Evolutionary conservation across 2,888 invertebrate genomes (phyloP), one percentile per base, ranked within the genome.

Genomic region (Drosophila pegasa): DNA sequence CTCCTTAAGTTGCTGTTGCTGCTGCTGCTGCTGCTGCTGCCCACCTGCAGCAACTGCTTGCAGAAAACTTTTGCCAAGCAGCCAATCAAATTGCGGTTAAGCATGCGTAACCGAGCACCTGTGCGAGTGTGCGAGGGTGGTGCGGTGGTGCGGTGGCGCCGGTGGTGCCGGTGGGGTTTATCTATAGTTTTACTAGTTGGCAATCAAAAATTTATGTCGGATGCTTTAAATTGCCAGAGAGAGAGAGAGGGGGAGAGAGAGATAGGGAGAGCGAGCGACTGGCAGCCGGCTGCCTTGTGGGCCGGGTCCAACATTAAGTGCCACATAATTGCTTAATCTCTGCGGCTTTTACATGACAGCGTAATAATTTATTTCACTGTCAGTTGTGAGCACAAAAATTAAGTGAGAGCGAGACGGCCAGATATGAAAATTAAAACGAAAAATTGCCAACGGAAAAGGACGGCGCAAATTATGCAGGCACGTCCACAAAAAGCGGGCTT

Each of bases 291-390:
- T 18, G 41, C 55, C 37, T 35, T 50, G 48, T 62, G 75, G 52
- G 61, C 45, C 63, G 54, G 70, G 80, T 64, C 64, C 85, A 88
- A 73, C 78, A 89, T 89, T 89, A 86, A 86, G 89, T 86, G 89
- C 81, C 89, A 83, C 87, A 86, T 89, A 86, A 86, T 86, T 89
- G 85, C 85, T 88, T 89, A 86, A 86, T 89, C 89, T 86, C 89
- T 86, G 89, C 80, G 85, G 85, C 88, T 86, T 89, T 85, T 86
- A 78, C 81, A 88, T 87, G 87, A 89, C 88, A 88, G 84, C 78
- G 78, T 78, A 89, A 86, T 86, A 89, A 89, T 86, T 86, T 86
- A 89, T 86, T 84, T 88, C 75, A 83, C 89, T 80, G 83, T 76
- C 78, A 80, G 84, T 58, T 64, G n/a, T 35, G 66, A 59, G 79